Percentiles rank a stretch among this genome's conserved stretches.
These are phyloP conservation scores for Aramus guarauna DNA, from an alignment of 2,113 vertebrate genomes.

Conservation along the genomic window DNA sequence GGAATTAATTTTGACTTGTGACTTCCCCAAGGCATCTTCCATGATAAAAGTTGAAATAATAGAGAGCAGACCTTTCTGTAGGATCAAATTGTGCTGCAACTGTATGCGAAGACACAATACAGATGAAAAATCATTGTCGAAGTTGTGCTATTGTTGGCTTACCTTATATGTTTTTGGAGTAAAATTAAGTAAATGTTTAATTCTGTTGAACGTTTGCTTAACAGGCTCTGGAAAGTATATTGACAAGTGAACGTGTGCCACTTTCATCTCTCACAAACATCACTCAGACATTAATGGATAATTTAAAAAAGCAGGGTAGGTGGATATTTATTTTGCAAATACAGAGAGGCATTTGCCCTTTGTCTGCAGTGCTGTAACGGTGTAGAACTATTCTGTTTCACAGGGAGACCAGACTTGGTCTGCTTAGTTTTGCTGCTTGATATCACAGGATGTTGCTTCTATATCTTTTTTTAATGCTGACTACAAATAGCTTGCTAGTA, in stretches of 20 bases:
- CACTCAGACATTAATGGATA: constrained; percentile 79
- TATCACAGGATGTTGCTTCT: not conserved
- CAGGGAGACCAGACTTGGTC: not conserved
- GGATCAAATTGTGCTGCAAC: not conserved
- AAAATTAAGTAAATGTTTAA: not conserved
- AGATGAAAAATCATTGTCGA: not conserved
- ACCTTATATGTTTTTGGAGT: not conserved
- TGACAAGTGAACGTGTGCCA: constrained; percentile 82
- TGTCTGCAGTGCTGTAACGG: not conserved
- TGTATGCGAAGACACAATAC: not conserved
- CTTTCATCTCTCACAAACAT: constrained; percentile 85
- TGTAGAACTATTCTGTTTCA: not conserved
- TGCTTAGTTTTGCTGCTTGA: not conserved
- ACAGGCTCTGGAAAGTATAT: constrained; percentile 91
- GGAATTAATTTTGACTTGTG: not conserved
- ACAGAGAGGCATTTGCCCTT: not conserved
- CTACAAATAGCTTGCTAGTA: not conserved
- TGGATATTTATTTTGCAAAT: not conserved
- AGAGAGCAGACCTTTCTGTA: not conserved
- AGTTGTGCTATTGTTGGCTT: not conserved
- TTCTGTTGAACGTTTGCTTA: not conserved
- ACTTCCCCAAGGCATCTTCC: not conserved
- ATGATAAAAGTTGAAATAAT: not conserved
- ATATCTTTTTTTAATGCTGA: not conserved
- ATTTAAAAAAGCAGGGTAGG: constrained; percentile 87